Conservation (phyloP, 2,113 vertebrate species). For the Ceyx cyanopectus region DNA sequence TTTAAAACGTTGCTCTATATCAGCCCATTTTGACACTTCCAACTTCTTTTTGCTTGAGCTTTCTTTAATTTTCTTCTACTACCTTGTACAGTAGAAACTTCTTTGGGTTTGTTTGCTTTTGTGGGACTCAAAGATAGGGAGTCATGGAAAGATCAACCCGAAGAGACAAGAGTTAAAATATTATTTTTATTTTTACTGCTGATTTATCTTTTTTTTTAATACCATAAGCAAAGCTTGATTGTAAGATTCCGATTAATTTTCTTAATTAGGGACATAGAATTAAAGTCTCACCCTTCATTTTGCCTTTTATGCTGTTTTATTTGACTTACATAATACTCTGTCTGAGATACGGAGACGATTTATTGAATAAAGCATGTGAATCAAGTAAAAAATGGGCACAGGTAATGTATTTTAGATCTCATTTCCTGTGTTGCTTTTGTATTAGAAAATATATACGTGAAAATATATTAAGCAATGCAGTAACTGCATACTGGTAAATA, state of each 20-base stretch:
- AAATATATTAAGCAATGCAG: background rate
- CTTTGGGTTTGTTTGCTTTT: background rate
- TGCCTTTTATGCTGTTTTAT: background rate
- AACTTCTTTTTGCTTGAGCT: background rate
- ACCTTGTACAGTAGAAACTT: background rate
- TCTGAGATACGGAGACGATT: background rate
- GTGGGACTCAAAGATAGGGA: background rate
- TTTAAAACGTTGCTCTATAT: background rate
- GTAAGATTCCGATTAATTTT: background rate
- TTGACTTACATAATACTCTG: background rate
- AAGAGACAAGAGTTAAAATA: background rate
- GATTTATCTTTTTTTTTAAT: background rate
- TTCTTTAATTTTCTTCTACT: background rate
- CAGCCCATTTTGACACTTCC: background rate
- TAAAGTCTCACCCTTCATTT: background rate
- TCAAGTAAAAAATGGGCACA: background rate
- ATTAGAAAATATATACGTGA: background rate
- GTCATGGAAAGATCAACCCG: background rate
- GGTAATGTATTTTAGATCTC: background rate
- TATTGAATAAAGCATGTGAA: slow-evolving; percentile 8
- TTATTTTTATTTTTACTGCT: too few species aligned
- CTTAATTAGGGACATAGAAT: background rate
- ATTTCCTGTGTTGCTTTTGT: background rate
- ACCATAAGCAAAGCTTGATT: background rate
- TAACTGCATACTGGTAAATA: background rate